These are phyloP conservation scores for Synergus umbraculus DNA, from an alignment of 2,888 invertebrate species.

Conservation along the genomic window DNA sequence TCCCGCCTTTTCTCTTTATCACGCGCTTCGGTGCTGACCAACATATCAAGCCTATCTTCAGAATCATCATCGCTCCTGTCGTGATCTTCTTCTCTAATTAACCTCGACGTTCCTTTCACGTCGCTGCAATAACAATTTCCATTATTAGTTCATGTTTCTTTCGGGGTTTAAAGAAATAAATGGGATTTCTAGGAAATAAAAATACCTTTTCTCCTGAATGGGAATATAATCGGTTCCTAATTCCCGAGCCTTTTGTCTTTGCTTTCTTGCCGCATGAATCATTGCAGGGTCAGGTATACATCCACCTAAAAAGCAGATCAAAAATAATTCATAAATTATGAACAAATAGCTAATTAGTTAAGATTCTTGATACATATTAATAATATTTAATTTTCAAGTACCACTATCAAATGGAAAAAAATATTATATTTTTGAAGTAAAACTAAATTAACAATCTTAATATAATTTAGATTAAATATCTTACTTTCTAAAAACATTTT, in stretches of 20 bases:
- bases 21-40: constrained; percentile 87
- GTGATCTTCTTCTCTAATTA: constrained; percentile 90
- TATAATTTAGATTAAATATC: constrained; percentile 48
- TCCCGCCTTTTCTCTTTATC: constrained; percentile 88
- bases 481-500: constrained; percentile 88
- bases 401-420: no score
- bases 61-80: constrained; percentile 87
- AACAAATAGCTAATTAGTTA: background rate
- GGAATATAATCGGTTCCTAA: constrained; percentile 82
- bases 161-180: background rate
- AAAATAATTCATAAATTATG: background rate
- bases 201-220: constrained; percentile 59
- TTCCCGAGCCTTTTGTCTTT: constrained; percentile 95
- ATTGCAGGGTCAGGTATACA: constrained; percentile 98
- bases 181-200: background rate
- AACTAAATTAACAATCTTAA: background rate
- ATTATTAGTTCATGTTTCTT: background rate
- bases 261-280: constrained; percentile 97
- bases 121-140: constrained; percentile 63
- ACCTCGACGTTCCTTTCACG: constrained; percentile 79
- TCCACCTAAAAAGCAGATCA: constrained; percentile 79
- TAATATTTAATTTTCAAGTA: no score
- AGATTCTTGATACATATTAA: background rate
- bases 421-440: background rate
- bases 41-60: constrained; percentile 91